Evolutionary conservation across 2,113 vertebrate species (phyloP).

Genomic region (Micronycteris hirsuta): DNA sequence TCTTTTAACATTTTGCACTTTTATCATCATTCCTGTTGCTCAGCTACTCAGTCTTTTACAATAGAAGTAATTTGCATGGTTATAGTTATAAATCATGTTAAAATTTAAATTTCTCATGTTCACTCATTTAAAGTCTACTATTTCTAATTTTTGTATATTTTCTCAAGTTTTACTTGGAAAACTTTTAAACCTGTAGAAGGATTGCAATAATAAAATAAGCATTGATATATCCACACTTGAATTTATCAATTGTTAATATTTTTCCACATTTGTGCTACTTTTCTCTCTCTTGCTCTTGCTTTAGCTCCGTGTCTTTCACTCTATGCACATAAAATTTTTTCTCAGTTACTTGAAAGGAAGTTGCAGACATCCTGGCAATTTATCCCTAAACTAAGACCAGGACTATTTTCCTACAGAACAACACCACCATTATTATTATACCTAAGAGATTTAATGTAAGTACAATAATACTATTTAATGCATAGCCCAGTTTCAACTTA

Average conservation of each 20-base stretch:
- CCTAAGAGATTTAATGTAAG: neutral
- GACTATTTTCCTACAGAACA: neutral
- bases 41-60: neutral
- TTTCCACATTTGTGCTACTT: neutral
- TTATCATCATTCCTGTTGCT: neutral
- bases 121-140: neutral
- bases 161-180: neutral
- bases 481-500: neutral
- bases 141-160: neutral
- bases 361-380: neutral
- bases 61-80: neutral
- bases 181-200: neutral
- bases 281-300: neutral
- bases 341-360: neutral
- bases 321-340: neutral
- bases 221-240: neutral
- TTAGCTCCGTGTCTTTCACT: neutral
- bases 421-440: neutral
- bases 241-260: neutral
- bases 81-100: neutral
- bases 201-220: neutral
- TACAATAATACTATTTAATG: neutral
- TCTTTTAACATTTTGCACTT: neutral
- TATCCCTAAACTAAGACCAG: neutral
- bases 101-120: neutral